These are phyloP conservation scores for Trichopoda pennipes DNA, from an alignment of 2,888 invertebrate genomes.

Conservation along the genomic window DNA sequence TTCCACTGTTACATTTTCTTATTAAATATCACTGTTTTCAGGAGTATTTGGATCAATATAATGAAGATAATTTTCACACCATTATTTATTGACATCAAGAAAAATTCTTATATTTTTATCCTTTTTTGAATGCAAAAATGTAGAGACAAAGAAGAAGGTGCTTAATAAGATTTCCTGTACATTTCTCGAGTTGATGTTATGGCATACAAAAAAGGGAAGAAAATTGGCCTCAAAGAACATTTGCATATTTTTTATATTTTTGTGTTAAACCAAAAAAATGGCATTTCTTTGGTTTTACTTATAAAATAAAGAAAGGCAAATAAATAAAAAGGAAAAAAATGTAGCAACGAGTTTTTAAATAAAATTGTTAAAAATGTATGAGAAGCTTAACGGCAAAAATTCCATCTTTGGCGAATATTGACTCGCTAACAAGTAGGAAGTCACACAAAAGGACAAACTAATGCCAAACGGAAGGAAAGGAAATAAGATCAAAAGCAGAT, in stretches of 20 bases:
- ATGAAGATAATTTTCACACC: slow-evolving; percentile 48
- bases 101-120: not conserved
- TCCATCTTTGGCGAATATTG: not conserved
- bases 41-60: slow-evolving; percentile 37
- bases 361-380: slow-evolving; percentile 52
- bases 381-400: slow-evolving; percentile 25
- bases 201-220: slow-evolving; percentile 20
- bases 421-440: slow-evolving; percentile 18
- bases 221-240: slow-evolving; percentile 53
- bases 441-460: slow-evolving; percentile 44
- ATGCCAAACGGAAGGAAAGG: slow-evolving; percentile 63
- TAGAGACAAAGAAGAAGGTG: slow-evolving; percentile 28
- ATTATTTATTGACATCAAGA: slow-evolving; percentile 19
- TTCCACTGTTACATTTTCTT: not conserved
- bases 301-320: slow-evolving; percentile 34
- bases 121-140: slow-evolving; percentile 16
- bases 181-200: slow-evolving; percentile 16
- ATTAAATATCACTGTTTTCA: not conserved
- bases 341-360: slow-evolving; percentile 18
- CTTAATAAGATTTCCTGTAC: slow-evolving; percentile 55
- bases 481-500: slow-evolving; percentile 70
- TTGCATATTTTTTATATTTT: slow-evolving; percentile 71
- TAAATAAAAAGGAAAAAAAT: not conserved
- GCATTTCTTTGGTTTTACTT: slow-evolving; percentile 69
- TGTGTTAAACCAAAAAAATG: slow-evolving; percentile 72